These are phyloP conservation scores for Thrips palmi DNA, from an alignment of 1,140 invertebrate genomes.

Conservation along the genomic window DNA sequence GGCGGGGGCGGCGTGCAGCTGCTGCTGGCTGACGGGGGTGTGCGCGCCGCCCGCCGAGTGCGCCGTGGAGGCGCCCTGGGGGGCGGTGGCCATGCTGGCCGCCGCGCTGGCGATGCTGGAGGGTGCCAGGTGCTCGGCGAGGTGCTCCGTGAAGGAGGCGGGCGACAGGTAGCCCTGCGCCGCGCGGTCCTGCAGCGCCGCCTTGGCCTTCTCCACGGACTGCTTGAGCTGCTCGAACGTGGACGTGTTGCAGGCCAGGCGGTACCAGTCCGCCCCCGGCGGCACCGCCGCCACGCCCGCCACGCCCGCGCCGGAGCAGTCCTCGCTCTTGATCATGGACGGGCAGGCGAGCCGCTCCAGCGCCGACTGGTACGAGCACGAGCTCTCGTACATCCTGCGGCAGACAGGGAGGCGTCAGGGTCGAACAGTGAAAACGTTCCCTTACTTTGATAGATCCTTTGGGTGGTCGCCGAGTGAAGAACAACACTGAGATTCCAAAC, in stretches of 20 bases:
- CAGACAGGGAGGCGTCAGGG: no score
- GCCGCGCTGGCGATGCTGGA: no score
- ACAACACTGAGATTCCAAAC: no score
- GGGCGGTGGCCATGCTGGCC: no score
- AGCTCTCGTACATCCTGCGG: constrained; percentile 88
- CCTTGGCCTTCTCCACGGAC: constrained; percentile 74
- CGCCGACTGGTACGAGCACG: constrained; percentile 71
- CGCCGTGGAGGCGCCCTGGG: no score
- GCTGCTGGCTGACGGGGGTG: no score
- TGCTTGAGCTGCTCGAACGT: constrained; percentile 77
- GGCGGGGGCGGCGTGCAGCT: no score
- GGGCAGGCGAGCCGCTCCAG: constrained; percentile 31
- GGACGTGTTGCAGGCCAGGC: constrained; percentile 44
- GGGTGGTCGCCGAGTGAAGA: no score
- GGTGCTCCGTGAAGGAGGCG: constrained; percentile 24
- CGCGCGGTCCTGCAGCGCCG: constrained; percentile 42
- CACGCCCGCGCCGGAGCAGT: no score
- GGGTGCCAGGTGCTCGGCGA: constrained; percentile 8
- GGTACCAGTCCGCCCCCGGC: constrained; percentile 47
- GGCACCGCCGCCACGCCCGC: constrained; percentile 27
- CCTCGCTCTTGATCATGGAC: constrained; percentile 30
- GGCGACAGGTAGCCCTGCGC: constrained; percentile 25
- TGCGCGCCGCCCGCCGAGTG: no score
- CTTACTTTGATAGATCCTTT: no score
- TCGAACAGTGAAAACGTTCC: no score